phyloP scores from a whole-genome alignment of 2,797 vertebrate genomes.

The Triplophysa bombifrons region DNA sequence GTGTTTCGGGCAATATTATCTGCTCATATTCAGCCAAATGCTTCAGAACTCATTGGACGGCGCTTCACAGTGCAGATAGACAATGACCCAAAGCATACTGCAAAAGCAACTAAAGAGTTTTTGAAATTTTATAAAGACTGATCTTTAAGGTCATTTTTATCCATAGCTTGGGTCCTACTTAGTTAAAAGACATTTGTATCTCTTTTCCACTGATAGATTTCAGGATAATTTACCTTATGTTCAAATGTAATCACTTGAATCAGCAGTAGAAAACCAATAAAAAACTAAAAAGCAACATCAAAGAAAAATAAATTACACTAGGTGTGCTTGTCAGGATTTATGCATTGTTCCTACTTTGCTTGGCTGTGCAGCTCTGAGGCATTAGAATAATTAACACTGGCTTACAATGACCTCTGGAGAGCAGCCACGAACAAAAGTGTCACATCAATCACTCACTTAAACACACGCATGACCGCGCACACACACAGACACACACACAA shows the following conservation, averaged over 20 bases:
- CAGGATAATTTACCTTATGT: not conserved
- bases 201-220: not conserved
- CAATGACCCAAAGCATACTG: too few relatives aligned
- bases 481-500: not conserved
- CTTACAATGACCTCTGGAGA: slow-evolving; percentile 72
- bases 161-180: slow-evolving; percentile 5
- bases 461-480: not conserved
- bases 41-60: too few relatives aligned
- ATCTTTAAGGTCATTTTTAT: slow-evolving; percentile 21
- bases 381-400: slow-evolving; percentile 83
- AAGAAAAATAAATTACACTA: slow-evolving; percentile 53
- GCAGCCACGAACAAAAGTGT: slow-evolving; percentile 59
- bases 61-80: too few relatives aligned
- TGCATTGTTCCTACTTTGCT: slow-evolving; percentile 57
- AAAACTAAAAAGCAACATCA: slow-evolving; percentile 42
- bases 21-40: too few relatives aligned
- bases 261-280: not conserved
- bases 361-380: slow-evolving; percentile 67
- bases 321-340: slow-evolving; percentile 46
- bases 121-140: not conserved
- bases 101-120: too few relatives aligned
- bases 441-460: not conserved
- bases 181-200: too few relatives aligned
- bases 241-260: not conserved
- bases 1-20: too few relatives aligned